A percentile compares a stretch with the other conserved stretches of the same genome.
Evolutionary conservation across 2,888 invertebrate genomes (phyloP).

Genomic region (Phaedon cochleariae): DNA sequence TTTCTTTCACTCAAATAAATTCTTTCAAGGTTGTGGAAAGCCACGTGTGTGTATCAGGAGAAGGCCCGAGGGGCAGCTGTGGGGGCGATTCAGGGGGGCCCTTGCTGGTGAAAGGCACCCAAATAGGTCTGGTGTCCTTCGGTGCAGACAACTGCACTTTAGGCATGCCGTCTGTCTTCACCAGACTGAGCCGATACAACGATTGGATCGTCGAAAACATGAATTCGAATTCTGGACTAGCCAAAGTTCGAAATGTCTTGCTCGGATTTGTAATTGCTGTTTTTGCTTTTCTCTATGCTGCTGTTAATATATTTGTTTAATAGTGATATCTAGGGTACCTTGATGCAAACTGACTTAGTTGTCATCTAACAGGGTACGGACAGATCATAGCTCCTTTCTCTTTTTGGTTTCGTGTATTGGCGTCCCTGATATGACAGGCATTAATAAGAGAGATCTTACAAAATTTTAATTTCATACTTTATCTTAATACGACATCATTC

Average conservation of each 20-base stretch:
- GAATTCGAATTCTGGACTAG: neutral
- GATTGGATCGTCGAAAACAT: slow-evolving; percentile 34
- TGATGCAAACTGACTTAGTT: too few relatives aligned
- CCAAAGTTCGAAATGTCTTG: neutral
- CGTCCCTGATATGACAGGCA: too few relatives aligned
- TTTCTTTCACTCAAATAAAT: neutral
- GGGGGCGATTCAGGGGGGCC: slow-evolving; percentile 45
- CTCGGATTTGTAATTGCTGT: neutral
- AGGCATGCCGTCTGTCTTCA: slow-evolving; percentile 39
- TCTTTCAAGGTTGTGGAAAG: neutral
- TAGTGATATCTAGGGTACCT: too few relatives aligned
- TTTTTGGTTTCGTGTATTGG: too few relatives aligned
- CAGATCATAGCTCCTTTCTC: too few relatives aligned
- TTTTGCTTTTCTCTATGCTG: neutral
- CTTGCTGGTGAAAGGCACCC: slow-evolving; percentile 32
- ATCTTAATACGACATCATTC: too few relatives aligned
- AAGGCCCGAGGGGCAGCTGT: slow-evolving; percentile 35
- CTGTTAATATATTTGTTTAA: neutral
- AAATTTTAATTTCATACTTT: too few relatives aligned
- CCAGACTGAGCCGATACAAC: slow-evolving; percentile 32
- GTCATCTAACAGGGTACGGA: too few relatives aligned
- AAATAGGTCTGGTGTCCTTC: slow-evolving; percentile 44
- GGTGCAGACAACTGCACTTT: slow-evolving; percentile 28
- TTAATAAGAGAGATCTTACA: too few relatives aligned
- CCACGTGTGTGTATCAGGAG: slow-evolving; percentile 39